A percentile compares a stretch with the other conserved stretches of the same genome.
Conservation (phyloP, 2,888 invertebrate species). For the Mythimna vitellina region DNA sequence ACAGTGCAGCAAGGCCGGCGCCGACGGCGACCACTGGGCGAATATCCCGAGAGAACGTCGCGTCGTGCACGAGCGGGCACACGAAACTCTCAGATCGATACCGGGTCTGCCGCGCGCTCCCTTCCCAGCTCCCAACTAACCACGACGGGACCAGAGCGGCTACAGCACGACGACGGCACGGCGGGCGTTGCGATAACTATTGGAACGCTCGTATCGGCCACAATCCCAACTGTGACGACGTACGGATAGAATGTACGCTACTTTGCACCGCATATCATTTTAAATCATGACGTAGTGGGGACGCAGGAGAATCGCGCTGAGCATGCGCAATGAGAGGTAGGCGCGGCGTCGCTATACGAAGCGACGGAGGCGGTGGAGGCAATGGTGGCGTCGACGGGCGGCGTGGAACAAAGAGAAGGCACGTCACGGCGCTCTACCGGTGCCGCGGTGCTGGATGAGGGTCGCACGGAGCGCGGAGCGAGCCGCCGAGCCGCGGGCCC, state of each 20-base stretch:
- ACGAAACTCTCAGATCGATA: constrained; percentile 87
- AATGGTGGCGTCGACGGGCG: constrained; percentile 76
- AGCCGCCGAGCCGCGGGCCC: constrained; percentile 57
- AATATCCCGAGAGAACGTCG: constrained; percentile 87
- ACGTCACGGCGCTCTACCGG: constrained; percentile 73
- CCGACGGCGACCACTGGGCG: constrained; percentile 87
- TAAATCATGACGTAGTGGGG: constrained; percentile 83
- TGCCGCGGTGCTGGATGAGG: constrained; percentile 74
- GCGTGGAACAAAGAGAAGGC: constrained; percentile 81
- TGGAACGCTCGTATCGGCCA: constrained; percentile 70
- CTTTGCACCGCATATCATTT: constrained; percentile 81
- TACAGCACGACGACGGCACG: constrained; percentile 65
- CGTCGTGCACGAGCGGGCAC: constrained; percentile 85
- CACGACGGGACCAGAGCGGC: constrained; percentile 63
- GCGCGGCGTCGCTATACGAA: constrained; percentile 81
- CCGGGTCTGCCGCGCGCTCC: constrained; percentile 83
- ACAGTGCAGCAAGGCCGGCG: constrained; percentile 88
- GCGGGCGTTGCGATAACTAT: constrained; percentile 66
- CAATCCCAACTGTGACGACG: constrained; percentile 72
- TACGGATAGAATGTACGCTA: constrained; percentile 75
- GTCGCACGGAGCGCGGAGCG: constrained; percentile 64
- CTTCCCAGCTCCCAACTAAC: constrained; percentile 79
- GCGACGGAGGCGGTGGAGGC: constrained; percentile 73
- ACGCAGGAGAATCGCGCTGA: constrained; percentile 78
- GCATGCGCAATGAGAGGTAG: constrained; percentile 85